Percentiles rank a stretch among this genome's conserved stretches.
Evolutionary conservation across 2,888 invertebrate genomes (phyloP).

Genomic region (Polyploca ridens): DNA sequence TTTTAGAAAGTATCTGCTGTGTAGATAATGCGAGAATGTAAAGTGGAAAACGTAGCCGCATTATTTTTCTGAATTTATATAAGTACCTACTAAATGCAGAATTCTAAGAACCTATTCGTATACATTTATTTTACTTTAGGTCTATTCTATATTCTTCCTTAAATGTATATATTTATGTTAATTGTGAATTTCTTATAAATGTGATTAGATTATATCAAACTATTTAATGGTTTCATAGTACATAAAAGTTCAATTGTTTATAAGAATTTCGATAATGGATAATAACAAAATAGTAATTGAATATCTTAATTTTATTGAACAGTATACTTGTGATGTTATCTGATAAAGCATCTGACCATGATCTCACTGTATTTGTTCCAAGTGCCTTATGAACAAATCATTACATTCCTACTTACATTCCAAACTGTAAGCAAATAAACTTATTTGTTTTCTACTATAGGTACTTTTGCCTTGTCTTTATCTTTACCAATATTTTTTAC

Average conservation of each 20-base stretch:
- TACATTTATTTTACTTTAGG: conserved; percentile 43
- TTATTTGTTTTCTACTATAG: conserved; percentile 16
- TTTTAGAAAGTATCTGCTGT: conserved; percentile 51
- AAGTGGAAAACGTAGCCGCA: conserved; percentile 24
- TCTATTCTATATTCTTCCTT: conserved; percentile 56
- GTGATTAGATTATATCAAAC: conserved; percentile 69
- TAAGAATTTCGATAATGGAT: conserved; percentile 30
- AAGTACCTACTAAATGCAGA: conserved; percentile 18
- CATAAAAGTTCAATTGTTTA: conserved; percentile 41
- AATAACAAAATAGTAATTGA: background rate
- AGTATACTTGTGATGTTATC: conserved; percentile 26
- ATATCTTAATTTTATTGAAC: conserved; percentile 9
- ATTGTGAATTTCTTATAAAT: conserved; percentile 57
- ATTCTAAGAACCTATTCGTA: conserved; percentile 20
- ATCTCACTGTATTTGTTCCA: conserved; percentile 78
- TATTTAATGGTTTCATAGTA: conserved; percentile 71
- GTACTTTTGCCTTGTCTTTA: conserved; percentile 9
- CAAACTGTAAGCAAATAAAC: conserved; percentile 35
- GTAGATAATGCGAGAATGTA: conserved; percentile 38
- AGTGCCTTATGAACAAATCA: conserved; percentile 82
- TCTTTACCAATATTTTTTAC: conserved; percentile 14
- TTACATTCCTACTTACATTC: conserved; percentile 76
- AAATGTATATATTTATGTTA: conserved; percentile 56
- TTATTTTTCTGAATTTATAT: conserved; percentile 18
- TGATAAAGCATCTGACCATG: conserved; percentile 50